Base-by-base conservation (phyloP, 2,797 vertebrate genomes). In the Neomorphus geoffroyi region DNA sequence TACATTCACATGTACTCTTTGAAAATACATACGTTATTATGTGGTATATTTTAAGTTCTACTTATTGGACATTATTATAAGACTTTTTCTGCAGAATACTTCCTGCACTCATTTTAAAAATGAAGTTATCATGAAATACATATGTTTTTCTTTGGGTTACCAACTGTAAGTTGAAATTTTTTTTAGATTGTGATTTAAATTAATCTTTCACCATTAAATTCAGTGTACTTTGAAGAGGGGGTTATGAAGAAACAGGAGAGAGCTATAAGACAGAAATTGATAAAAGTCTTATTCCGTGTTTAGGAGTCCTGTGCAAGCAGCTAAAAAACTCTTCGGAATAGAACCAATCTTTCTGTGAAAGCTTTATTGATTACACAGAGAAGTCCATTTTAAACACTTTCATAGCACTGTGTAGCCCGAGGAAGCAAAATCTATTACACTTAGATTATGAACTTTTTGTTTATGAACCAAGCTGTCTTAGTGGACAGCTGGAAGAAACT, bases 401-500 rank as follows among this genome's bases (percentile, higher is more conserved):
- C 73, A 92, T 86, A 94, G 70, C 58, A 48, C 60, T 80, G 46
- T 39, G 77, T 67, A 95, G 88, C 91, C 95, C 10, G 71, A 96
- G 90, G 91, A 97, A 97, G 74, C 37, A 95, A 97, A 96, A 92
- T 95, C 89, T 96, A 96, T 96, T 96, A 94, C 91, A 67, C 71
- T 94, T 94, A 88, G 56, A 93, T 93, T 86, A 88, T 95, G 87
- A 97, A 94, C 54, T 86, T 87, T 94, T 94, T 96, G 84, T 93
- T 96, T 95, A 96, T 94, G 82, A 95, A 93, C 85, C 95, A 39
- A 14, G 46, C 71, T 80, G 73, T 75, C 92, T 97, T 91, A 93
- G 77, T 43, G 82, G 92, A 75, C 72, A 83, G 77, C 81, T 94
- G 65, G 77, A 90, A 95, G 32, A 54, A 90, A 75, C 43, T 32